phyloP scores from a whole-genome alignment of 2,113 vertebrate species.

The Amblyornis subalaris region DNA sequence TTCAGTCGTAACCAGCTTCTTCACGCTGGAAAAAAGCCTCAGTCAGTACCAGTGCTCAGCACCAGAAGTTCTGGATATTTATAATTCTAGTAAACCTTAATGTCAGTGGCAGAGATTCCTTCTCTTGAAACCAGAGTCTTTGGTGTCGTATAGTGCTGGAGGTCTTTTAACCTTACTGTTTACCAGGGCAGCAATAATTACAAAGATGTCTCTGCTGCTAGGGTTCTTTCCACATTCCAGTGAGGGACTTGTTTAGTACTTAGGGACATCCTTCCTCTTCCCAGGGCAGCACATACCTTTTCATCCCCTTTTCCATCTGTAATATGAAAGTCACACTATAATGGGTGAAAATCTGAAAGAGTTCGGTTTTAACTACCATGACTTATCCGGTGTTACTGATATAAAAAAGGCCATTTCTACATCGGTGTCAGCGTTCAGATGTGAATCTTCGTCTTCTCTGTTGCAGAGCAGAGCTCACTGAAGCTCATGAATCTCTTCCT shows the following conservation, averaged over 20 bases:
- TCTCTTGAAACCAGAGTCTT: not conserved
- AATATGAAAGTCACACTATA: not conserved
- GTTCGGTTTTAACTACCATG: not conserved
- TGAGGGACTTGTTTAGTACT: not conserved
- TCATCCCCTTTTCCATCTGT: not conserved
- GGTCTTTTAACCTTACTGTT: not conserved
- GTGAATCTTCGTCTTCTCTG: not conserved
- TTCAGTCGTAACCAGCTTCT: not conserved
- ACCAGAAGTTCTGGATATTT: not conserved
- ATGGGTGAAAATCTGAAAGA: not conserved
- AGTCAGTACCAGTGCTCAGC: not conserved
- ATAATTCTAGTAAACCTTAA: not conserved
- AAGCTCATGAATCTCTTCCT: not conserved
- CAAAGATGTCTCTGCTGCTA: not conserved
- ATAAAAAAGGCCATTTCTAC: not conserved
- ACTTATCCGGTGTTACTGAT: not conserved
- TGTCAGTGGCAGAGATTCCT: not conserved
- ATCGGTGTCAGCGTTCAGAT: accelerated
- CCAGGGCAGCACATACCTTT: not conserved
- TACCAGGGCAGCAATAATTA: not conserved
- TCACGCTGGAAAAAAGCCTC: not conserved
- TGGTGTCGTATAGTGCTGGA: accelerated
- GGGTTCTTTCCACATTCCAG: not conserved
- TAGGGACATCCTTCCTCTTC: not conserved
- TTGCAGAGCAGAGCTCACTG: not conserved